These are phyloP conservation scores for Nasonovia ribisnigri DNA, from an alignment of 2,888 invertebrate species.

Conservation along the genomic window DNA sequence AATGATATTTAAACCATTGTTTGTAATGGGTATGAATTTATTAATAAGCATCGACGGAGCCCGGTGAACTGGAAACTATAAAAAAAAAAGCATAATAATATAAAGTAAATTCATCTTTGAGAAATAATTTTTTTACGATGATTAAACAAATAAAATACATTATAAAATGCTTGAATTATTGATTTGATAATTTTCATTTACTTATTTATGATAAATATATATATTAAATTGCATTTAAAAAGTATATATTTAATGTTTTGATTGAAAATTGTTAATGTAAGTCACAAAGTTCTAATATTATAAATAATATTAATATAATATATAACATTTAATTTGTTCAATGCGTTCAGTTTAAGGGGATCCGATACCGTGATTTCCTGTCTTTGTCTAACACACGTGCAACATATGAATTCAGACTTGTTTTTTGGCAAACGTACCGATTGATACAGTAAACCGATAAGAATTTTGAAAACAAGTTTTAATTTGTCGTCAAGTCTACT, in stretches of 20 bases:
- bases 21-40: slow-evolving; percentile 45
- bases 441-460: too few relatives aligned
- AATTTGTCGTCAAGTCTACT: too few relatives aligned
- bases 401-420: too few relatives aligned
- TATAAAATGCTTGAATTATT: not conserved
- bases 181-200: not conserved
- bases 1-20: slow-evolving; percentile 41
- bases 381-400: too few relatives aligned
- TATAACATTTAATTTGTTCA: not conserved
- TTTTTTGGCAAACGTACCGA: too few relatives aligned
- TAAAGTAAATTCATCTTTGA: slow-evolving; percentile 13
- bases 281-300: not conserved
- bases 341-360: too few relatives aligned
- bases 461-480: too few relatives aligned
- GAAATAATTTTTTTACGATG: not conserved
- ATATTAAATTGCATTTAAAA: not conserved
- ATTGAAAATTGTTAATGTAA: not conserved
- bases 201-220: not conserved
- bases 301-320: not conserved
- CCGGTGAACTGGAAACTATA: not conserved
- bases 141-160: not conserved
- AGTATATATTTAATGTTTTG: not conserved
- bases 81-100: not conserved
- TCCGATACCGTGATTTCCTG: too few relatives aligned
- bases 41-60: not conserved